Conservation (phyloP, 2,888 invertebrate genomes). For the Heliconius ethilla region DNA sequence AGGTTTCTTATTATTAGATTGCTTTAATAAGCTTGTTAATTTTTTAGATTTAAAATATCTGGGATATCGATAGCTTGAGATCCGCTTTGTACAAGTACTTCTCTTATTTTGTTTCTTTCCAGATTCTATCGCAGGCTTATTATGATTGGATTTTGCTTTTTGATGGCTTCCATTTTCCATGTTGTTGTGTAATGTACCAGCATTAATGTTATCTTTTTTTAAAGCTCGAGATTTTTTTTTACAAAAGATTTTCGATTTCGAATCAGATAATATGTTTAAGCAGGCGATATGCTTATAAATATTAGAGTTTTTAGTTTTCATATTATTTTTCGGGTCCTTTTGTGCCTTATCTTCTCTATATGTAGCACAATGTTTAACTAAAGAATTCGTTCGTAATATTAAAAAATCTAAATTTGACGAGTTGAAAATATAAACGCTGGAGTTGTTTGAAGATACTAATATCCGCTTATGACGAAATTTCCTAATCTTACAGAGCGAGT, state of each 20-base stretch:
- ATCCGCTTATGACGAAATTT: conserved; percentile 51
- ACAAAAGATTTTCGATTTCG: conserved; percentile 2
- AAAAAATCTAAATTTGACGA: conserved; percentile 59
- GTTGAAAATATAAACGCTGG: conserved; percentile 46
- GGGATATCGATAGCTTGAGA: conserved; percentile 28
- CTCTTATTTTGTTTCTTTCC: conserved; percentile 16
- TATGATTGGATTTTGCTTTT: conserved; percentile 17
- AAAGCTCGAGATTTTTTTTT: background rate
- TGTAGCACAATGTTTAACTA: conserved; percentile 55
- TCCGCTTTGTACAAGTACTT: conserved; percentile 19
- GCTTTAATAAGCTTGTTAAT: conserved; percentile 52
- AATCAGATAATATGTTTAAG: conserved; percentile 11
- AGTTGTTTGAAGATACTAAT: conserved; percentile 48
- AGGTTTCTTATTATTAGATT: conserved; percentile 45
- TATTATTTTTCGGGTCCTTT: conserved; percentile 16
- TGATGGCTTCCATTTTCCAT: conserved; percentile 37
- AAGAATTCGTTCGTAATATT: conserved; percentile 58
- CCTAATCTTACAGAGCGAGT: conserved; percentile 45
- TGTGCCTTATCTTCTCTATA: conserved; percentile 40
- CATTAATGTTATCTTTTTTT: conserved; percentile 44
- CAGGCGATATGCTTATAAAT: conserved; percentile 31
- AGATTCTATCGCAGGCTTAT: background rate
- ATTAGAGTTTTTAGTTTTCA: conserved; percentile 11
- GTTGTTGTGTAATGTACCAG: conserved; percentile 15
- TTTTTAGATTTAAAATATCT: conserved; percentile 50